A percentile compares a stretch with the other conserved stretches of the same genome.
These are phyloP conservation scores for Abrostola triplasia DNA, from an alignment of 2,888 invertebrate genomes.

Conservation along the genomic window DNA sequence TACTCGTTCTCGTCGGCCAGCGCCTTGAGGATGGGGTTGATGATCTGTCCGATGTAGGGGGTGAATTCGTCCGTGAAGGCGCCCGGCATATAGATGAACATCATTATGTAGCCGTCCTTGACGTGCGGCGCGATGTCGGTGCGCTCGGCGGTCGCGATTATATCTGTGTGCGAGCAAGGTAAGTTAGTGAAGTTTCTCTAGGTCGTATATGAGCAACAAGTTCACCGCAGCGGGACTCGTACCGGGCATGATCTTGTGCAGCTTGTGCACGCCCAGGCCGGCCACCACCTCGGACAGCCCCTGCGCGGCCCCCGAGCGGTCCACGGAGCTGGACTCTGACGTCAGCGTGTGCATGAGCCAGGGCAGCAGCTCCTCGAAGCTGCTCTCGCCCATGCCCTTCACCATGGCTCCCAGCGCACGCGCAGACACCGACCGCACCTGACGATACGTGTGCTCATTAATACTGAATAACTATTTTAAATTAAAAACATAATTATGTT, in stretches of 20 bases:
- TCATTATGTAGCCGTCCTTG: slow-evolving; percentile 99
- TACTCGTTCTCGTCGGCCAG: slow-evolving; percentile 99
- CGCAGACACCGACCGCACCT: slow-evolving; percentile 97
- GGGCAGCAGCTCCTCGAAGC: slow-evolving; percentile 98
- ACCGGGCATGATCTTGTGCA: slow-evolving; percentile 98
- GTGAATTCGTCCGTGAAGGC: slow-evolving; percentile 98
- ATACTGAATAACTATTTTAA: neutral
- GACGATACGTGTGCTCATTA: too few relatives aligned
- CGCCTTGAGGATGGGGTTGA: slow-evolving; percentile 98
- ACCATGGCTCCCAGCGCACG: slow-evolving; percentile 99
- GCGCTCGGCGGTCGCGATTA: slow-evolving; percentile 97
- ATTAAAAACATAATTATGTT: too few relatives aligned
- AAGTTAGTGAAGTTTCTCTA: neutral
- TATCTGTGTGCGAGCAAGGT: slow-evolving; percentile 87
- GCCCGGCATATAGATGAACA: slow-evolving; percentile 99
- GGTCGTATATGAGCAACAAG: neutral
- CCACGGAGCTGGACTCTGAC: slow-evolving; percentile 98
- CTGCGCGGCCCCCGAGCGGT: slow-evolving; percentile 98
- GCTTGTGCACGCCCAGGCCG: slow-evolving; percentile 97
- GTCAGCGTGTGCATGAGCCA: slow-evolving; percentile 99
- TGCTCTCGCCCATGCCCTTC: slow-evolving; percentile 98
- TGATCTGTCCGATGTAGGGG: slow-evolving; percentile 98
- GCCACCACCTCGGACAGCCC: slow-evolving; percentile 99
- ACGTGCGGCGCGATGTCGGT: slow-evolving; percentile 98
- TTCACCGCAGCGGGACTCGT: neutral